These are phyloP conservation scores for Temnothorax unifasciatus DNA, from an alignment of 2,888 invertebrate species.

Conservation along the genomic window DNA sequence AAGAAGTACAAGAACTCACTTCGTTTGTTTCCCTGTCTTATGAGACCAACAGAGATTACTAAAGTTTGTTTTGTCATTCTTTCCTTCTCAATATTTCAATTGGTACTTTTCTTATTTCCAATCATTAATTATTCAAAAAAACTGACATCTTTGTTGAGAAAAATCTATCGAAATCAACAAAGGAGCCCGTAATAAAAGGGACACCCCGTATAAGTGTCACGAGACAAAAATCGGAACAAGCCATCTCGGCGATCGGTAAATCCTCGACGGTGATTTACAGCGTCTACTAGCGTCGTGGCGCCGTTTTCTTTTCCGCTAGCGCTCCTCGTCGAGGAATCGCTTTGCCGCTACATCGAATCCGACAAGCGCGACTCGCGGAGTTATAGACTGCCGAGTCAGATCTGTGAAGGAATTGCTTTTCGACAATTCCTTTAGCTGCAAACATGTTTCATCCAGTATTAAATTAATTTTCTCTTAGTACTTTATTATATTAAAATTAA, in stretches of 20 bases:
- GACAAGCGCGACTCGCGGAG: slow-evolving; percentile 5
- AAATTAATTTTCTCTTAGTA: not conserved
- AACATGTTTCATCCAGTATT: not conserved
- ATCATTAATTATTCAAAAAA: not conserved
- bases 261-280: slow-evolving; percentile 59
- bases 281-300: slow-evolving; percentile 35
- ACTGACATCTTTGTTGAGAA: not conserved
- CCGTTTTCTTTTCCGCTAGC: slow-evolving; percentile 42
- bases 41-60: not conserved
- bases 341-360: slow-evolving; percentile 41
- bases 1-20: not conserved
- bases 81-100: not conserved
- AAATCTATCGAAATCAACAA: slow-evolving; percentile 2
- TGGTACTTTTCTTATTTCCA: not conserved
- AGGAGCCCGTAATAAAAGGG: not conserved
- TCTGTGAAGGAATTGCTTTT: slow-evolving; percentile 36
- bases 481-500: not conserved
- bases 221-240: slow-evolving; percentile 42
- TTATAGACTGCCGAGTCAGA: slow-evolving; percentile 49
- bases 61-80: slow-evolving; percentile 4
- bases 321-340: slow-evolving; percentile 38
- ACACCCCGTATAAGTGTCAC: slow-evolving; percentile 16
- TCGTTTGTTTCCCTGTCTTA: not conserved
- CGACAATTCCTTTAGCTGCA: slow-evolving; percentile 2
- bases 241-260: slow-evolving; percentile 60